Percentiles rank a stretch among this genome's conserved stretches.
Evolutionary conservation across 2,888 invertebrate genomes (phyloP).

Genomic region (Phyto melanocephala): DNA sequence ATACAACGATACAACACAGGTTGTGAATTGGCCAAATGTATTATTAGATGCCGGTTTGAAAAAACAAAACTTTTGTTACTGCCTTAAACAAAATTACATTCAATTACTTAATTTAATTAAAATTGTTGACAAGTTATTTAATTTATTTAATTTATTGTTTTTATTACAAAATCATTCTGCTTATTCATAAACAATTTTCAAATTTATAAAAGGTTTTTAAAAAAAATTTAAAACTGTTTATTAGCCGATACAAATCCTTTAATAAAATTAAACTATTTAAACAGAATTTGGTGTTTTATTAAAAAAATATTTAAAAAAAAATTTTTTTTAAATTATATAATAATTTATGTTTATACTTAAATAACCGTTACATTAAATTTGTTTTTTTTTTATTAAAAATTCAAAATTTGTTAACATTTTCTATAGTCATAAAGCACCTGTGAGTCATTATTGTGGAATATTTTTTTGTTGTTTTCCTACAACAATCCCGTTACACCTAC

Average conservation of each 20-base stretch:
- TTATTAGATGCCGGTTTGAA: no score
- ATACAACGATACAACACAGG: no score
- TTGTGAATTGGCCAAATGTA: no score
- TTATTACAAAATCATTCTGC: no score
- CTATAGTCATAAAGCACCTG: conserved; percentile 31
- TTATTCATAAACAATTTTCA: no score
- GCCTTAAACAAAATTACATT: conserved; percentile 38
- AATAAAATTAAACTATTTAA: no score
- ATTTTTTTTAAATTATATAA: not conserved
- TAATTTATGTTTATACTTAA: not conserved
- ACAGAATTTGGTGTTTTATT: no score
- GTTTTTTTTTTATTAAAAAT: not conserved
- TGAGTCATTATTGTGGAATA: conserved; percentile 5
- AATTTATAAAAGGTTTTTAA: no score
- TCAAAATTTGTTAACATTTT: not conserved
- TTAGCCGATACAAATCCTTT: no score
- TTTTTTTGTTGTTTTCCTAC: no score
- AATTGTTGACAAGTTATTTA: conserved; percentile 20
- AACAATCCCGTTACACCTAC: conserved; percentile 43
- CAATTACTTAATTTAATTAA: conserved; percentile 40
- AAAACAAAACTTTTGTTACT: conserved; percentile 16
- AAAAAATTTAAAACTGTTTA: no score
- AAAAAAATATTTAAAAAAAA: conserved; percentile 2
- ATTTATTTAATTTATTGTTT: conserved; percentile 4
- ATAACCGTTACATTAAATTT: conserved; percentile 33